Base-by-base conservation (phyloP, 2,797 vertebrate genomes). In the Coregonus sp. region DNA sequence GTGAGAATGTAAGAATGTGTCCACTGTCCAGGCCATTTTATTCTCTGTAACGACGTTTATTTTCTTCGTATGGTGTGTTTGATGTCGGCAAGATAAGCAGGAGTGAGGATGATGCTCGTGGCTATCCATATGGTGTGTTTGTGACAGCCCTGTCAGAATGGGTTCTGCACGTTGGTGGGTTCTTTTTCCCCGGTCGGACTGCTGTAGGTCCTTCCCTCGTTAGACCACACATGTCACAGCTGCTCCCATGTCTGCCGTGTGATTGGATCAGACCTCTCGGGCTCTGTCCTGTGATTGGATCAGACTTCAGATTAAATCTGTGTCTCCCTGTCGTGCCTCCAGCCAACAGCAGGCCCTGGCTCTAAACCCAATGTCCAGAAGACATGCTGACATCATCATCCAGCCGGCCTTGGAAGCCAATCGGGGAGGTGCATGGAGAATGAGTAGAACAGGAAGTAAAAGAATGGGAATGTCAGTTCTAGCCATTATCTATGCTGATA, bases 401-500 rank as follows among this genome's bases (percentile, higher is more conserved):
- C 86, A 73, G 74, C 81, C 85, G 85, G 90, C 86, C 84, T 51
- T 77, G 75, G 82, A 88, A 90, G 91, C 89, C 91, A 92, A 90
- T 93, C 90, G 89, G 80, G 61, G 72, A 82, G 82, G 85, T 86
- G 85, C 80, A 81, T 81, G 83, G 87, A 83, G 18, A 59, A 20
- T 20, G 18, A 59, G 9, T 63, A 29, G 59, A 63, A 25, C 20
- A 12, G 1, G 59, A 63, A 25, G 11, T 63, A 9, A 25, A 63
- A 63, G 25, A 63, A 63, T 25, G n/a, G 52, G 52, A 20, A 9
- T 84, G 72, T 80, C 25, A 31, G 14, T 52, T 74, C 73, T 80
- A 74, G 82, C 84, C 84, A 89, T 85, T 80, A 54, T 63, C 9
- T 12, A 29, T 25, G 59, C 59, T 25, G 59, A 25, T 29, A 25